Evolutionary conservation across 2,888 invertebrate genomes (phyloP), one percentile per base, ranked within the genome.

Genomic region (Orthonevra nobilis): DNA sequence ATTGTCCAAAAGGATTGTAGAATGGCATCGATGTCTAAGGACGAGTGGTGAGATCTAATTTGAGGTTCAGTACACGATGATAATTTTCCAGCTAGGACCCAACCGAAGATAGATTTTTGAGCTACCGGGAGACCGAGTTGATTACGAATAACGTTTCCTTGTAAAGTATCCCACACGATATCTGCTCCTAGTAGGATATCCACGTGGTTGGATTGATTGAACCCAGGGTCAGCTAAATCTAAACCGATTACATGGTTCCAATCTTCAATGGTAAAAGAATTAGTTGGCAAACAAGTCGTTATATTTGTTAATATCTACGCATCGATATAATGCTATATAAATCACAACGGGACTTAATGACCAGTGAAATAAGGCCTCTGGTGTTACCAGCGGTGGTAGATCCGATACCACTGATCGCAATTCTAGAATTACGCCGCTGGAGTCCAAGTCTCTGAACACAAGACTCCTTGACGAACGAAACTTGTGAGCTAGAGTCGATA

Each of bases 331-430:
- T 34, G 23, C 34, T 34, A 14, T 12, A 20, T 32, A 4, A 4
- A 52, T 34, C 28, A 19, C 28, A 34, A 9, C 32, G 20, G 7
- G 52, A 52, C 12, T 10, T 17, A 14, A 52, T 52, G 2, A 12
- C 19, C 7, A 52, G 12, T 7, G 34, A 34, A 9, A 34, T 9
- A 0, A 52, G 12, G 19, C 52, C 36, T 34, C 52, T 19, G 3
- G 52, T 34, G 15, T 10, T 52, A 12, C 12, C 34, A 17, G 48
- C 30, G 7, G 3, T 14, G 48, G 28, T 48, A 10, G 48, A 28
- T 12, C 48, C 48, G 30, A 52, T 52, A 28, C 50, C 50, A 23
- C 34, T 52, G 2, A 52, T 52, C 10, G 50, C 34, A 34, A 34
- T 52, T 7, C 44, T 23, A 19, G 34, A 17, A 12, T 52, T 20